phyloP scores from a whole-genome alignment of 1,140 invertebrate species.

The Coptotermes formosanus region DNA sequence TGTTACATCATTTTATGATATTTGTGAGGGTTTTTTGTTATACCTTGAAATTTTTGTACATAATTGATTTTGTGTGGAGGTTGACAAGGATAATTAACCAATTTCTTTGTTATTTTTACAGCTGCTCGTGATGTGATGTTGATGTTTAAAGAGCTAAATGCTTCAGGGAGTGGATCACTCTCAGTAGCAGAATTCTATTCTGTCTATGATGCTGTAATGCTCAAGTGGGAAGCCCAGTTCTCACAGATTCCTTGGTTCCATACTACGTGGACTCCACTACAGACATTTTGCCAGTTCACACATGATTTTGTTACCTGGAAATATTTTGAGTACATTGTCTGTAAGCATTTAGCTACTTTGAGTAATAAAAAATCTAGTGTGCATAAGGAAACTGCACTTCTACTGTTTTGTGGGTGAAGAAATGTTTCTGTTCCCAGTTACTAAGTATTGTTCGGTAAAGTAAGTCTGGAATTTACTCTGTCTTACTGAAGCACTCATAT shows the following conservation, averaged over 20 bases:
- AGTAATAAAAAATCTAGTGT: too few relatives aligned
- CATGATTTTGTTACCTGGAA: constrained; percentile 64
- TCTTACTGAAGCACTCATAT: too few relatives aligned
- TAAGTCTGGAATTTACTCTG: too few relatives aligned
- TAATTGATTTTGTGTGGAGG: not conserved
- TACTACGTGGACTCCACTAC: constrained; percentile 57
- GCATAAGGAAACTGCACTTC: not conserved
- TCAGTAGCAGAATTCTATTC: constrained; percentile 73
- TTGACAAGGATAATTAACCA: too few relatives aligned
- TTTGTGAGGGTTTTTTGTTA: too few relatives aligned
- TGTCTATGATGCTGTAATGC: constrained; percentile 70
- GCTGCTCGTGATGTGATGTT: constrained; percentile 74
- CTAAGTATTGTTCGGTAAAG: too few relatives aligned
- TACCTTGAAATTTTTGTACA: too few relatives aligned
- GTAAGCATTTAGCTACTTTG: constrained; percentile 53
- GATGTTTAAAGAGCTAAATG: constrained; percentile 78
- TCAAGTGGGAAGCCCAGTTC: constrained; percentile 71
- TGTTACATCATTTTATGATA: too few relatives aligned
- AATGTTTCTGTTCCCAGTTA: too few relatives aligned
- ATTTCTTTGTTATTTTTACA: constrained; percentile 44
- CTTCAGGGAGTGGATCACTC: constrained; percentile 62
- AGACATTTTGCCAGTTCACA: constrained; percentile 61
- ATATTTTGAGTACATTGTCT: constrained; percentile 71
- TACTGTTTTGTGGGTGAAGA: too few relatives aligned
- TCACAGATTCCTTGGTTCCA: constrained; percentile 70